Evolutionary conservation across 2,113 vertebrate species (phyloP).

Genomic region (Rostratula benghalensis): DNA sequence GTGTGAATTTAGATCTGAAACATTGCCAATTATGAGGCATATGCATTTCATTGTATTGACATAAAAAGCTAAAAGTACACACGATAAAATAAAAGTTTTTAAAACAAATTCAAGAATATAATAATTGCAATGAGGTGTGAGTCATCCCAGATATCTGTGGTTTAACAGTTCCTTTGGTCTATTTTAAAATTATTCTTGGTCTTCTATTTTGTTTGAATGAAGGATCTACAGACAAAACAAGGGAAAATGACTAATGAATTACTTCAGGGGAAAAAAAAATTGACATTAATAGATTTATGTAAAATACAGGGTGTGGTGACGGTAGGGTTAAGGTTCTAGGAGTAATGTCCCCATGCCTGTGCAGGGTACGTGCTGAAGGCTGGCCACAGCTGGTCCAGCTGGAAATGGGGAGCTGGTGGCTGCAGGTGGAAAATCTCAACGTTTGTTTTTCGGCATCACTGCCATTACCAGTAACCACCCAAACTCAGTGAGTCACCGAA

Average conservation of each 20-base stretch:
- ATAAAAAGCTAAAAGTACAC: background rate
- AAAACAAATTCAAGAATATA: background rate
- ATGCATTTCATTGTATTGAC: background rate
- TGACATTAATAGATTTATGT: background rate
- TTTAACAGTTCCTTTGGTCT: slow-evolving; percentile 14
- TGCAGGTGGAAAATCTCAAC: background rate
- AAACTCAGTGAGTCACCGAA: background rate
- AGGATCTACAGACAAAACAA: background rate
- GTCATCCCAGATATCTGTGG: background rate
- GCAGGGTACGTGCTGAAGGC: background rate
- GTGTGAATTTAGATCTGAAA: background rate
- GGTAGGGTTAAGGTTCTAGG: background rate
- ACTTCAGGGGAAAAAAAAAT: background rate
- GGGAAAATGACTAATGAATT: background rate
- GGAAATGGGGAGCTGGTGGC: background rate
- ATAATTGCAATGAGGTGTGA: background rate
- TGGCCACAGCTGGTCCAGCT: background rate
- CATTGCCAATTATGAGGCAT: background rate
- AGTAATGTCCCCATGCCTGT: background rate
- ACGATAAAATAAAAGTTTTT: background rate
- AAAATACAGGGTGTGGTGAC: background rate
- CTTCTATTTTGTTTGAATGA: background rate
- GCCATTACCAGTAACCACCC: background rate
- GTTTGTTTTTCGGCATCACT: background rate
- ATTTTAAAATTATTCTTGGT: background rate